Percentiles rank a stretch among this genome's conserved stretches.
phyloP scores from a whole-genome alignment of 1,140 invertebrate species.

The Achroia grisella region DNA sequence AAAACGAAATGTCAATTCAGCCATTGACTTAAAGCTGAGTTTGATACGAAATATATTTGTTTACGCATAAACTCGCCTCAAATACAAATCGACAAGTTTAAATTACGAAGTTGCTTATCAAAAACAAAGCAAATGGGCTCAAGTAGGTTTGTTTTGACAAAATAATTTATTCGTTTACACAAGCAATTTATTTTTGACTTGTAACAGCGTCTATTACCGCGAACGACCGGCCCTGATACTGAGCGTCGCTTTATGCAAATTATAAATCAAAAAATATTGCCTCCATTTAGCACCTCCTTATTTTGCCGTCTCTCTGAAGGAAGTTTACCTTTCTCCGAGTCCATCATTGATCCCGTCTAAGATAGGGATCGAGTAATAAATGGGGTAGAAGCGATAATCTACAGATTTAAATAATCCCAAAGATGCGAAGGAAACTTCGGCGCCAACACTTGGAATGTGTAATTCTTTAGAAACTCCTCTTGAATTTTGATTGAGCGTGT shows the following conservation, averaged over 20 bases:
- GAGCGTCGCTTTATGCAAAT: constrained; percentile 2
- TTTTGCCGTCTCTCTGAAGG: neutral
- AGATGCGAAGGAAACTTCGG: constrained; percentile 2
- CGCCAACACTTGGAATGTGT: constrained; percentile 3
- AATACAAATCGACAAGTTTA: no score
- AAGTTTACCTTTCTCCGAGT: constrained; percentile 7
- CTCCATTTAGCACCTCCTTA: constrained; percentile 4
- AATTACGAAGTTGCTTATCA: no score
- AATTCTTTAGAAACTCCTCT: constrained; percentile 6
- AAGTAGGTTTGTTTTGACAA: constrained; percentile 1
- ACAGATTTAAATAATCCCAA: constrained; percentile 10
- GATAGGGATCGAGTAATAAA: constrained; percentile 12
- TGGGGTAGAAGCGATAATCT: constrained; percentile 8
- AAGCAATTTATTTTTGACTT: neutral
- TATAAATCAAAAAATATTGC: constrained; percentile 5
- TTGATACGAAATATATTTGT: no score
- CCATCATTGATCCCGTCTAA: constrained; percentile 8
- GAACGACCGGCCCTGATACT: neutral
- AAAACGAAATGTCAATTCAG: no score
- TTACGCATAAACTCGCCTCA: no score
- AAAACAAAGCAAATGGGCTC: no score
- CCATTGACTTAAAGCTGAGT: no score
- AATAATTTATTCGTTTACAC: neutral
- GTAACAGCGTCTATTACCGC: neutral
- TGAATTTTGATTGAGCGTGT: constrained; percentile 6